These are phyloP conservation scores for Monodelphis domestica DNA, from an alignment of 2,797 vertebrate genomes.

Conservation along the genomic window DNA sequence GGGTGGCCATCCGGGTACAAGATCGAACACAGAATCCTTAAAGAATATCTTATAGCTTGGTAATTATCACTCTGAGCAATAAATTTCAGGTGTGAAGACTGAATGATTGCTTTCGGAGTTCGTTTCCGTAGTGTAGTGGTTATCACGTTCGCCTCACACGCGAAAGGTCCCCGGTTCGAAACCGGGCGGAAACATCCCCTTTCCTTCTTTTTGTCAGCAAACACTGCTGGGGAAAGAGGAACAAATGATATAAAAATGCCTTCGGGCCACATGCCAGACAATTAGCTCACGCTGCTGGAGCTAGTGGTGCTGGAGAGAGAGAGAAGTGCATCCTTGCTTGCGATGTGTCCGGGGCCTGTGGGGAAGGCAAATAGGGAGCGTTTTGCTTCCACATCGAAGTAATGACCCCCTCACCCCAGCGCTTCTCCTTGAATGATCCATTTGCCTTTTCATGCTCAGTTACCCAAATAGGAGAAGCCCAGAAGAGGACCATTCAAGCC, in stretches of 20 bases:
- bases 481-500: background rate
- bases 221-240: background rate
- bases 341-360: background rate
- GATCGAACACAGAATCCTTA: background rate
- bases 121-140: background rate
- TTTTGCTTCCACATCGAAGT: background rate
- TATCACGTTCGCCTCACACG: conserved; percentile 13
- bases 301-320: background rate
- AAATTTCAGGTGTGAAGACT: background rate
- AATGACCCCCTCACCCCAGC: background rate
- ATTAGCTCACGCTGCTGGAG: background rate
- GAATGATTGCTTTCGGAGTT: fast-evolving
- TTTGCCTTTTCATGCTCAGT: background rate
- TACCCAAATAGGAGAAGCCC: background rate
- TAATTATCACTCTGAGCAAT: background rate
- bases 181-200: conserved; percentile 75
- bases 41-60: background rate
- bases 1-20: background rate
- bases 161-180: conserved; percentile 78
- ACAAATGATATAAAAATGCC: background rate
- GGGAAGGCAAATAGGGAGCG: background rate
- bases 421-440: background rate
- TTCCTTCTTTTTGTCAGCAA: too few relatives aligned
- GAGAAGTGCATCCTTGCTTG: background rate
- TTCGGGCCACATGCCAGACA: background rate